Percentiles rank a stretch among this genome's conserved stretches.
Evolutionary conservation across 2,113 vertebrate genomes (phyloP).

Genomic region (Oryzias woworae): DNA sequence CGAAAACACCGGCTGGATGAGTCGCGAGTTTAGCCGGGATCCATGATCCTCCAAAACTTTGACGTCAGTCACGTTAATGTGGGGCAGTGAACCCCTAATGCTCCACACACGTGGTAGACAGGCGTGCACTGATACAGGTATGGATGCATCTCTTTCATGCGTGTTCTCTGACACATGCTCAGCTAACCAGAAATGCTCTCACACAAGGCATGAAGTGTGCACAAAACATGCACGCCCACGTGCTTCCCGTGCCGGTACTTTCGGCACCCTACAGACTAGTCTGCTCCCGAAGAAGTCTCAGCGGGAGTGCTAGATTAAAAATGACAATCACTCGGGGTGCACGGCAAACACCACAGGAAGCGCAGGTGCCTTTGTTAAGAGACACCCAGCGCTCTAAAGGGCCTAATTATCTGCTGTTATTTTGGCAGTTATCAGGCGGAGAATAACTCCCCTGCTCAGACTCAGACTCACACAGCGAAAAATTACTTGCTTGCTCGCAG

Average conservation of each 20-base stretch:
- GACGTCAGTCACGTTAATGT: conserved; percentile 55
- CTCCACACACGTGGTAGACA: no score
- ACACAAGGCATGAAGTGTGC: conserved; percentile 14
- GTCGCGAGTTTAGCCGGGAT: conserved; percentile 13
- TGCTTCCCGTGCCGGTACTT: conserved; percentile 49
- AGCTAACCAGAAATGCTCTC: conserved; percentile 46
- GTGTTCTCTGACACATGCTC: conserved; percentile 40
- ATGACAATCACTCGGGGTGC: conserved; percentile 80
- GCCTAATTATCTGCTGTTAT: conserved; percentile 84
- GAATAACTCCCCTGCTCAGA: conserved; percentile 75
- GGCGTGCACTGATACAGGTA: not conserved
- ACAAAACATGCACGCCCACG: conserved; percentile 27
- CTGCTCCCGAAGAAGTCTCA: conserved; percentile 68
- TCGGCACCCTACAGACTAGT: conserved; percentile 65
- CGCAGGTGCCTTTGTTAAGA: conserved; percentile 84
- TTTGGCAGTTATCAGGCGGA: conserved; percentile 81
- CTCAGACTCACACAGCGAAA: conserved; percentile 74
- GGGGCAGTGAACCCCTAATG: conserved; percentile 9
- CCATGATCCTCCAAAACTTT: conserved; percentile 32
- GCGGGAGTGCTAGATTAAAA: conserved; percentile 79
- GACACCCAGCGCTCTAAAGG: conserved; percentile 80
- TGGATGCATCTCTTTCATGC: conserved; percentile 2
- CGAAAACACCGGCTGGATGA: conserved; percentile 58
- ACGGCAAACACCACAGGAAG: conserved; percentile 77
- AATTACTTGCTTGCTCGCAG: conserved; percentile 75